Evolutionary conservation across 2,888 invertebrate species (phyloP).

Genomic region (Alloplasta piceator): DNA sequence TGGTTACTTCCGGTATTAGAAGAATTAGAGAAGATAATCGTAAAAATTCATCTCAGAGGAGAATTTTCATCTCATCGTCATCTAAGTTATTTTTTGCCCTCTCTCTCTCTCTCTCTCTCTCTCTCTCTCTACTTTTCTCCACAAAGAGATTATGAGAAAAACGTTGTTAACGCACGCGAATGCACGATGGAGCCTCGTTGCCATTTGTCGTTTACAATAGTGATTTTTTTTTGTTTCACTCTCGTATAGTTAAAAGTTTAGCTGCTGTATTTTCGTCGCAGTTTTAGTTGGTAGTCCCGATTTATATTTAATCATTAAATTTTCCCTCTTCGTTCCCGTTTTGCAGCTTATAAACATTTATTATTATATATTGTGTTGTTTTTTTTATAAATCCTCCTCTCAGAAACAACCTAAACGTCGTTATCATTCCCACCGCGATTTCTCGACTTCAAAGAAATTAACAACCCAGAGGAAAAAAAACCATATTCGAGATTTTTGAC

Average conservation of each 20-base stretch:
- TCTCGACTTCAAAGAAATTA: conserved; percentile 21
- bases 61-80: background rate
- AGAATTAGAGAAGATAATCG: background rate
- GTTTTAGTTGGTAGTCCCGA: conserved; percentile 55
- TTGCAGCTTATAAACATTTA: conserved; percentile 57
- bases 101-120: background rate
- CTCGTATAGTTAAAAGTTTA: conserved; percentile 34
- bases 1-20: no score
- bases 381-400: conserved; percentile 41
- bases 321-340: conserved; percentile 4
- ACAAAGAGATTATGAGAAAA: conserved; percentile 36
- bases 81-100: background rate
- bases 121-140: conserved; percentile 22
- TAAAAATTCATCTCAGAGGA: background rate
- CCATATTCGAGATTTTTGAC: conserved; percentile 31
- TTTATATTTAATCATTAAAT: conserved; percentile 36
- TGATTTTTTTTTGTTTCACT: background rate
- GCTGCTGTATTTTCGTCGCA: conserved; percentile 38
- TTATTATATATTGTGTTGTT: conserved; percentile 58
- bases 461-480: conserved; percentile 57
- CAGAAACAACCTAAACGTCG: conserved; percentile 53
- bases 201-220: conserved; percentile 4
- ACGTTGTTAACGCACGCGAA: conserved; percentile 27
- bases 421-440: conserved; percentile 25
- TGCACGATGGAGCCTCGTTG: conserved; percentile 31